A percentile compares a stretch with the other conserved stretches of the same genome.
phyloP scores from a whole-genome alignment of 2,113 vertebrate genomes.

The Trichechus manatus region DNA sequence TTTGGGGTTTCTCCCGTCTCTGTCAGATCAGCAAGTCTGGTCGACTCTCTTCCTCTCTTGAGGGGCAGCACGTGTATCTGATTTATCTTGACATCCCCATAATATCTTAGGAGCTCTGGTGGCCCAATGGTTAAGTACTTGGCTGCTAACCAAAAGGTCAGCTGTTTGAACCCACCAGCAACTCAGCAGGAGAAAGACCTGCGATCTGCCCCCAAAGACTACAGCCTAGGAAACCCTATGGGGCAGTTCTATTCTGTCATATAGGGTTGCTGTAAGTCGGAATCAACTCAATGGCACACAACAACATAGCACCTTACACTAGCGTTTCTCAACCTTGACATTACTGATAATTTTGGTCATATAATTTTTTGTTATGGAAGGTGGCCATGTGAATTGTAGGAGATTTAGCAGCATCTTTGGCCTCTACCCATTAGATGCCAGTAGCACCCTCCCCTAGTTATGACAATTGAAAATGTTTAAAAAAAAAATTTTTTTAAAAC shows the following conservation, averaged over 20 bases:
- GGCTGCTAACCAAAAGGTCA: neutral
- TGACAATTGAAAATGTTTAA: neutral
- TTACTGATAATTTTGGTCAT: neutral
- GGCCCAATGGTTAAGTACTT: neutral
- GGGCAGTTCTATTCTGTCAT: neutral
- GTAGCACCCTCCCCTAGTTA: neutral
- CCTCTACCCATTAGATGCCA: neutral
- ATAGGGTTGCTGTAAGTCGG: neutral
- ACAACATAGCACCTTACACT: neutral
- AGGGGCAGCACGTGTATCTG: neutral
- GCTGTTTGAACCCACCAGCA: neutral
- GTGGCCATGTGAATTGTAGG: neutral
- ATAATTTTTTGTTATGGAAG: neutral
- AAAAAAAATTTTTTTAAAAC: too few species aligned
- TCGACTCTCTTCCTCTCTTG: neutral
- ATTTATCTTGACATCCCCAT: neutral
- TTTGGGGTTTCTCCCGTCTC: too few species aligned
- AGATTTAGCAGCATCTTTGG: neutral
- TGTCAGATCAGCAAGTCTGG: too few species aligned
- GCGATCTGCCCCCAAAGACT: neutral
- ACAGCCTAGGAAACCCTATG: neutral
- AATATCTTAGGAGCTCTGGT: neutral
- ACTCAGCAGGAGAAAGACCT: neutral
- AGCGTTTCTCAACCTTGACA: neutral
- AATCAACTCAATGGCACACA: neutral